phyloP scores from a whole-genome alignment of 2,113 vertebrate genomes.

The Scortum barcoo region DNA sequence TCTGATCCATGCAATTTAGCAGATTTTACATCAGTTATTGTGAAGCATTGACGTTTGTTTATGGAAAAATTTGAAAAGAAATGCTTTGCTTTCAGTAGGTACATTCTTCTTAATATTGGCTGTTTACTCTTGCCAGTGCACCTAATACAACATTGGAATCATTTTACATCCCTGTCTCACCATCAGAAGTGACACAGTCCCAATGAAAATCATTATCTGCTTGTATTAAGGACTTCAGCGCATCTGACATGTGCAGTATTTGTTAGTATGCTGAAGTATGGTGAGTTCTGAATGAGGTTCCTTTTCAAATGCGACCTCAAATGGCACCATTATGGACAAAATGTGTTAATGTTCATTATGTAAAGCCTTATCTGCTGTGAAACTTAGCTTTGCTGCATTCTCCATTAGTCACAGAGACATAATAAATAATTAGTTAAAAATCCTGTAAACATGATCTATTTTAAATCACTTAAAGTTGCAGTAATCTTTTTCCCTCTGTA shows the following conservation, averaged over 20 bases:
- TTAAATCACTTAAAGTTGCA: neutral
- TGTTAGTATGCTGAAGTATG: neutral
- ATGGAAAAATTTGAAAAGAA: too few species aligned
- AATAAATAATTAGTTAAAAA: neutral
- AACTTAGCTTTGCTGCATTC: neutral
- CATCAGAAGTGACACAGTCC: neutral
- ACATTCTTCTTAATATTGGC: too few species aligned
- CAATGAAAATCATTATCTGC: neutral
- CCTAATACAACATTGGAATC: neutral
- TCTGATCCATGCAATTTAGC: too few species aligned
- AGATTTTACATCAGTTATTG: too few species aligned
- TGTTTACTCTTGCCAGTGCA: neutral
- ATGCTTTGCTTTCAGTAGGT: too few species aligned
- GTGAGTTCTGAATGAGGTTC: neutral
- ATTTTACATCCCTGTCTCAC: neutral
- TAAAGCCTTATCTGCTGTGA: neutral
- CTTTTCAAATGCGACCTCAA: neutral
- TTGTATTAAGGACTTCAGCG: neutral
- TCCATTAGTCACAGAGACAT: neutral
- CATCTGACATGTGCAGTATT: neutral
- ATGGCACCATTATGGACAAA: neutral
- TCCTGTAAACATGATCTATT: neutral
- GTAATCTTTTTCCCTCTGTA: neutral
- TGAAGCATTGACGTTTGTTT: too few species aligned
- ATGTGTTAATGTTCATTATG: neutral